Evolutionary conservation across 2,797 vertebrate genomes (phyloP), one percentile per base, ranked within the genome.

Genomic region (Hafferia zeledoni): DNA sequence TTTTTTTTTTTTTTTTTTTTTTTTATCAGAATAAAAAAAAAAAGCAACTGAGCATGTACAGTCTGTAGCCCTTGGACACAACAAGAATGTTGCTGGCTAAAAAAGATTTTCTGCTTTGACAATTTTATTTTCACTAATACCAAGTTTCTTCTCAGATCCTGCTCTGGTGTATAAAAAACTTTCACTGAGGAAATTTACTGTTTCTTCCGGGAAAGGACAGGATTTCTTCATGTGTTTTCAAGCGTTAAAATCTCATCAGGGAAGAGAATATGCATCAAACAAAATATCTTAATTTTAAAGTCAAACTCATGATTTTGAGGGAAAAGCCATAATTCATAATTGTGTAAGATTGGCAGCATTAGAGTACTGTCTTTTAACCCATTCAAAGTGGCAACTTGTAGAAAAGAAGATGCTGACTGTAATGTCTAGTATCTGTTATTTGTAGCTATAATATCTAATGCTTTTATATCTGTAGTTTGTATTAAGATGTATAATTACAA

Each of bases 101-200:
- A 92, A 87, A n/a, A 81, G 33, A 82, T 90, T 90, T 92, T 84
- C 69, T 86, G 37, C 50, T 79, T 72, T 86, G 67, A 59, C 24
- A 75, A 23, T 72, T 89, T 31, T 93, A 2, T 87, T 93, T 93
- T 57, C 57, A 68, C 41, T 80, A 30, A n/a, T 52, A 80, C 7
- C 5, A 79, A 71, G 30, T 72, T 80, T 88, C 47, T 75, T 85
- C 68, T 61, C 20, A 70, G 10, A 17, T 87, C 5, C 9, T 72
- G 16, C 19, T 83, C 41, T 53, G 35, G 17, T 56, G 5, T 64
- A 56, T 79, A 50, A 63, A 89, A 78, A 13, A 19, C 10, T 79
- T 92, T 52, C 17, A 12, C 9, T 53, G 56, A 79, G 30, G 33
- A 67, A 80, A 80, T 74, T 87, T 83, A 11, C 25, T 82, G 9